phyloP scores from a whole-genome alignment of 2,797 vertebrate genomes.

The Microctenopoma stevenorrisi region DNA sequence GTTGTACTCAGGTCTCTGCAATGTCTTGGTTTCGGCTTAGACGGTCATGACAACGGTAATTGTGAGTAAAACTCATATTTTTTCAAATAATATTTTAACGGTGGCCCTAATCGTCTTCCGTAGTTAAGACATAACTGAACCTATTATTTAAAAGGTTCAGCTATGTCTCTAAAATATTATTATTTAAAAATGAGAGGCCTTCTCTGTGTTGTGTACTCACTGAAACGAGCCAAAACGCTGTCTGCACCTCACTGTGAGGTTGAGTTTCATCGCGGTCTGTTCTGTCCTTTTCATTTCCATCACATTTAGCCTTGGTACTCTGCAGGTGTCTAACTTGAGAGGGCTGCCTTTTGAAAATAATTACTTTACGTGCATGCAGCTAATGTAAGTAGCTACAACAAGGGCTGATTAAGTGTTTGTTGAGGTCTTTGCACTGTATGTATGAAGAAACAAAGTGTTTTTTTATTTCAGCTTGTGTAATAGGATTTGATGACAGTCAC shows the following conservation, averaged over 20 bases:
- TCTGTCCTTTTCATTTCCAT: neutral
- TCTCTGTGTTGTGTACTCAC: neutral
- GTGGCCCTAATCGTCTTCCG: too few relatives aligned
- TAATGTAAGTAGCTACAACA: conserved; percentile 27
- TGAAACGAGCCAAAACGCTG: conserved; percentile 1
- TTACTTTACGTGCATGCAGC: conserved; percentile 35
- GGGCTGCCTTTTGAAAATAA: conserved; percentile 47
- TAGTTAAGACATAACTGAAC: too few relatives aligned
- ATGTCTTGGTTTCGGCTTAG: too few relatives aligned
- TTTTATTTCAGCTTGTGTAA: neutral
- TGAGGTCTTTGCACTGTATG: conserved; percentile 16
- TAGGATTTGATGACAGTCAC: neutral
- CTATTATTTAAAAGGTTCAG: too few relatives aligned
- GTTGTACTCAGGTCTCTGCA: too few relatives aligned
- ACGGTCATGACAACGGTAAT: too few relatives aligned
- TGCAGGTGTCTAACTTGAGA: conserved; percentile 21
- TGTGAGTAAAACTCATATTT: too few relatives aligned
- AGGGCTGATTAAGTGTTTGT: neutral
- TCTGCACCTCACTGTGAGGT: neutral
- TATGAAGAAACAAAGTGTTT: conserved; percentile 8
- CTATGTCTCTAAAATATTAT: too few relatives aligned
- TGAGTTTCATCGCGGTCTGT: neutral
- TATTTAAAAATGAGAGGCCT: neutral
- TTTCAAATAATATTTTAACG: too few relatives aligned
- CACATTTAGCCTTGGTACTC: conserved; percentile 20